Conservation (phyloP, 2,888 invertebrate species). For the Eupithecia centaureata region DNA sequence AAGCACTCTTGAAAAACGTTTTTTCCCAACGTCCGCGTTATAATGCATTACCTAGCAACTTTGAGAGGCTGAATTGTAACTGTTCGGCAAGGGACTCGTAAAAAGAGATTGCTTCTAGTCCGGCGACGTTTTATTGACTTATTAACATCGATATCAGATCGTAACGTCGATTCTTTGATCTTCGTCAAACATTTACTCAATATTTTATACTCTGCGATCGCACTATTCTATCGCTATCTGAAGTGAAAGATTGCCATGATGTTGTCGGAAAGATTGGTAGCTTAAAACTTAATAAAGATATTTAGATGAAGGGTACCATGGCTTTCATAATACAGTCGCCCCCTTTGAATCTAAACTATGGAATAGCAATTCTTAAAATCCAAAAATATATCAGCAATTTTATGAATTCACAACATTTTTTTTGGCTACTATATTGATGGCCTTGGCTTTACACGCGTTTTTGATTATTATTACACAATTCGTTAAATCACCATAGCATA, state of each 20-base stretch:
- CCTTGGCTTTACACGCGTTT: neutral
- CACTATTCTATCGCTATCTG: constrained; percentile 37
- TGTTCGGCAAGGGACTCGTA: constrained; percentile 79
- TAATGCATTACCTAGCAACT: constrained; percentile 64
- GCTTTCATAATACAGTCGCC: constrained; percentile 23
- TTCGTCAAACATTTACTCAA: constrained; percentile 73
- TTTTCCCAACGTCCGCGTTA: constrained; percentile 41
- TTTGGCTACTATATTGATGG: constrained; percentile 36
- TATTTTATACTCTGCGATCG: constrained; percentile 59
- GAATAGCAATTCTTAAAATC: too few species aligned
- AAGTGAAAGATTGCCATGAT: constrained; percentile 15
- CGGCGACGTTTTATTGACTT: constrained; percentile 82
- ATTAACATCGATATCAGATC: constrained; percentile 83
- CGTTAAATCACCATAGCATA: neutral
- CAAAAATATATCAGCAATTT: constrained; percentile 29
- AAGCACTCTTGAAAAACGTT: constrained; percentile 32
- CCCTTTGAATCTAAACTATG: constrained; percentile 40
- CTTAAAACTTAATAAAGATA: neutral
- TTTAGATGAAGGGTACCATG: neutral
- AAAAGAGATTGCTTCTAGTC: constrained; percentile 82
- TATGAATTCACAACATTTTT: constrained; percentile 30
- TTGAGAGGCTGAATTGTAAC: constrained; percentile 71
- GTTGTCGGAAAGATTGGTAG: neutral
- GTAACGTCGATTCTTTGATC: constrained; percentile 81
- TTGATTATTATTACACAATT: neutral